phyloP scores from a whole-genome alignment of 2,888 invertebrate genomes.

The Corbicula japonica region DNA sequence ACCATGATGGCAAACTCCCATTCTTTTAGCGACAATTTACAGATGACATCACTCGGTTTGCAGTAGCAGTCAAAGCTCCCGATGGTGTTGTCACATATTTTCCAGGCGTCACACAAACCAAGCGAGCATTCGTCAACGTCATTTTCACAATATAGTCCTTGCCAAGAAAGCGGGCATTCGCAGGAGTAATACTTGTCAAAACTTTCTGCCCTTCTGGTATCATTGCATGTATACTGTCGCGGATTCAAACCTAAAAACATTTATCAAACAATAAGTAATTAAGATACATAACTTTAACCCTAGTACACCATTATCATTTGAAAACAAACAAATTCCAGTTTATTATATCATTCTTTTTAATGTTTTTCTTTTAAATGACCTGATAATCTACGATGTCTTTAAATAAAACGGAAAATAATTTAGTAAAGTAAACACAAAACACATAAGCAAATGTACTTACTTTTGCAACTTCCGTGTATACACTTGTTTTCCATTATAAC shows the following conservation, averaged over 20 bases:
- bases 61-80: constrained; percentile 17
- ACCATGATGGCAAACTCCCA: too few relatives aligned
- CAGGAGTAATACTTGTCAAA: constrained; percentile 30
- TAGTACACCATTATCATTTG: not conserved
- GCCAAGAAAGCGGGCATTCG: constrained; percentile 9
- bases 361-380: not conserved
- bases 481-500: constrained; percentile 25
- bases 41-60: not conserved
- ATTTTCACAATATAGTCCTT: constrained; percentile 20
- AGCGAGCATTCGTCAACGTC: constrained; percentile 25
- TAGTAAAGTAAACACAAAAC: not conserved
- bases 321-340: not conserved
- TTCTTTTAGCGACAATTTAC: not conserved
- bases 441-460: constrained; percentile 10
- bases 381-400: not conserved
- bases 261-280: not conserved
- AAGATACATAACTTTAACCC: not conserved
- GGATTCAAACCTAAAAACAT: constrained; percentile 23
- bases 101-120: not conserved
- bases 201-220: not conserved
- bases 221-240: constrained; percentile 19
- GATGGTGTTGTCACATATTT: constrained; percentile 1
- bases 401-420: not conserved
- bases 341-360: not conserved
- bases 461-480: constrained; percentile 12